Conservation (phyloP, 2,113 vertebrate species). For the Parotia lawesii region DNA sequence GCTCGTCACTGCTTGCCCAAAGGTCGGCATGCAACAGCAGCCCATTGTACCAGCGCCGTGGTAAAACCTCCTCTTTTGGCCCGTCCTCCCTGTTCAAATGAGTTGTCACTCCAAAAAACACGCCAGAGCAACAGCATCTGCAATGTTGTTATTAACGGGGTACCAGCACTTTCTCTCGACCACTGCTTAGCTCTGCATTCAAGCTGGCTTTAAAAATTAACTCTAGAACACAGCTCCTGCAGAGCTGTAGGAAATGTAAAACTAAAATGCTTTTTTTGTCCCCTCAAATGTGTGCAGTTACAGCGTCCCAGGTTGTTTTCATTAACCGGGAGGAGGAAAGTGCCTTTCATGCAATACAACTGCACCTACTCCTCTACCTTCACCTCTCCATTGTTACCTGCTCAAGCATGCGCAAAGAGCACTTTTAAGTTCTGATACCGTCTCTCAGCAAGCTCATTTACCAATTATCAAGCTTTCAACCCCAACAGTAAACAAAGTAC, state of each 20-base stretch:
- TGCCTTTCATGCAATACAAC: background rate
- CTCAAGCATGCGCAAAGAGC: background rate
- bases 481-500: background rate
- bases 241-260: background rate
- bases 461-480: background rate
- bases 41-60: background rate
- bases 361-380: background rate
- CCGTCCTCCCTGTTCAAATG: background rate
- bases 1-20: background rate
- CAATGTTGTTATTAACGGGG: background rate
- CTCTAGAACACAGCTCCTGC: background rate
- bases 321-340: background rate
- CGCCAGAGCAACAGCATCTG: background rate
- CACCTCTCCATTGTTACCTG: background rate
- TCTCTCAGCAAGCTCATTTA: background rate
- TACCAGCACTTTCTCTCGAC: background rate
- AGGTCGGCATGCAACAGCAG: background rate
- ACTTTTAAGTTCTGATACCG: background rate
- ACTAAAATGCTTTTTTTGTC: fast-evolving
- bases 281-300: background rate
- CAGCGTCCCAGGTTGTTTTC: background rate
- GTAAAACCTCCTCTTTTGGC: background rate
- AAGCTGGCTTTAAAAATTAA: background rate
- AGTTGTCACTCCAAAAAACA: background rate
- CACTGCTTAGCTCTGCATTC: background rate